Base-by-base conservation (phyloP, 2,888 invertebrate genomes). In the Lysandra coridon region DNA sequence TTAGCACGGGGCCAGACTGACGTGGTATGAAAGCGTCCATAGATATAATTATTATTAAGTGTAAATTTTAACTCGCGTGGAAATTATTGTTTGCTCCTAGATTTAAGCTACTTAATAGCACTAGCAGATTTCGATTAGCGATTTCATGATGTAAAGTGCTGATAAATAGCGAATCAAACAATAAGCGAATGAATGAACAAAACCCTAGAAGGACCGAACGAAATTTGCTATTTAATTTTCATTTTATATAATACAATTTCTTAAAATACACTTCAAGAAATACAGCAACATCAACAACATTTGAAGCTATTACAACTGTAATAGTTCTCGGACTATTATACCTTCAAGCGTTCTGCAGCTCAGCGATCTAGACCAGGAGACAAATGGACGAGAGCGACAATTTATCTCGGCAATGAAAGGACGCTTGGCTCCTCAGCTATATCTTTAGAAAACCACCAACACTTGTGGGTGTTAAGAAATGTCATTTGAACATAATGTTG, bases 321-420 rank as follows among this genome's bases (percentile, higher is more conserved):
- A 69, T 69, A 23, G 69, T 4, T 69, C 69, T 69, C 33, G 33
- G 69, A 69, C 69, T 69, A 69, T 69, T 69, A 33, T 33, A 69
- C 69, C 69, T 69, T 33, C 69, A 69, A 69, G 33, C 33, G 33
- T 69, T 69, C 69, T 69, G 69, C 69, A 33, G 33, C 69, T 69
- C 69, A 33, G 69, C 69, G 69, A 69, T 37, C 69, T 69, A 69
- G 69, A 69, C 69, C 69, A 69, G 17, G 69, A 69, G 33, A 69
- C 69, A 69, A 69, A 69, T 69, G 69, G 69, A 69, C 69, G 69
- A 14, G 69, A 14, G 33, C 37, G 33, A 69, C 69, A 69, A 74
- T 74, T 74, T 74, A 74, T 74, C 74, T 44, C 44, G 44, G 10
- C 44, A 74, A 74, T 44, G 74, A 74, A 74, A 44, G 74, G 74